Base-by-base conservation (phyloP, 2,888 invertebrate genomes). In the Macrophya alboannulata region DNA sequence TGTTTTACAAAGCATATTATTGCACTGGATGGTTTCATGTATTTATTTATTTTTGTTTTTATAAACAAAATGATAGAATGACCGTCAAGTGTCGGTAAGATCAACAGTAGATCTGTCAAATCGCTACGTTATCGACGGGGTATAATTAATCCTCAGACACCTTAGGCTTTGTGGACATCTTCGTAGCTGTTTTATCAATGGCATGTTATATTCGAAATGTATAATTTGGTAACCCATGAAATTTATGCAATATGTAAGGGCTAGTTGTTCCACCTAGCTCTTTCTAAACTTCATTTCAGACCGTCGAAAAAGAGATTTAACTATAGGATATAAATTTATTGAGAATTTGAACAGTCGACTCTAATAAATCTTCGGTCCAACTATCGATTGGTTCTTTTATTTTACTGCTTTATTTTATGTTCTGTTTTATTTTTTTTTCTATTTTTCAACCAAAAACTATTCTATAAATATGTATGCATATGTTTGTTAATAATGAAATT, bases 41-140 rank as follows among this genome's bases (percentile, higher is more conserved):
- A 17, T 51, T 51, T 43, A 43, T 9, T 43, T 43, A 43, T 6
- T 5, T 51, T 51, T n/a, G 1, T n/a, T 5, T 51, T 51, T n/a
- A 5, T n/a, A 5, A 51, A 51, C n/a, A 6, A 5, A 55, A 21
- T 65, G 65, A 31, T 17, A n/a, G n/a, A 71, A n/a, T 37, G 8
- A 71, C 6, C 17, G 40, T 37, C 2, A 8, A 37, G 9, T 40
- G 40, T 71, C 71, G 71, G n/a, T 71, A 71, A 40, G 40, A 71
- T 40, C 8, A n/a, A 71, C n/a, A 9, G 17, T 71, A 71, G 9
- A 31, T 40, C 4, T 40, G 71, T 5, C 1, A 71, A 5, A n/a
- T 71, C 71, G 40, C 17, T 71, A 71, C 71, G n/a, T 71, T 40
- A 71, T 40, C 40, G 37, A 71, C 71, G 6, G 71, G 1, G 71